These are phyloP conservation scores for Bujurquina vittata DNA, from an alignment of 2,113 vertebrate species.

Conservation along the genomic window DNA sequence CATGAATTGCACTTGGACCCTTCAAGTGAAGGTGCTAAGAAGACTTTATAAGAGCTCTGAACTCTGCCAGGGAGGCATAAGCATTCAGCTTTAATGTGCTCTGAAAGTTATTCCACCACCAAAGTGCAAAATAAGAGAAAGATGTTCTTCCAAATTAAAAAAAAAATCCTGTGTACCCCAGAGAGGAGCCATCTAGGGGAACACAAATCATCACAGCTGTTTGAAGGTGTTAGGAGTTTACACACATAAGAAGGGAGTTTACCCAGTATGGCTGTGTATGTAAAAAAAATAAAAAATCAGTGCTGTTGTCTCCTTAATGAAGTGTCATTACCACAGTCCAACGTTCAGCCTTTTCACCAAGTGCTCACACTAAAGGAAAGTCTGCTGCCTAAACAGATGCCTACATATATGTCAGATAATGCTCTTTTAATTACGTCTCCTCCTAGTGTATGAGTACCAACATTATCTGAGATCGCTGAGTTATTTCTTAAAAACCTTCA, in stretches of 20 bases:
- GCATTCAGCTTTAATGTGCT: not conserved
- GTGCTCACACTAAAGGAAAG: not conserved
- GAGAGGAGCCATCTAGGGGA: not conserved
- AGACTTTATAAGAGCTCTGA: no score
- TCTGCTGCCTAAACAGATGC: no score
- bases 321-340: not conserved
- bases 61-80: no score
- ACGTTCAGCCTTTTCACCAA: not conserved
- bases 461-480: not conserved
- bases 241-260: no score
- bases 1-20: no score
- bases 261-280: no score
- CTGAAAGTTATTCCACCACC: not conserved
- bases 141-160: not conserved
- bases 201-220: not conserved
- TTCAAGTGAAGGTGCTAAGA: no score
- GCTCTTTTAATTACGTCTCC: not conserved
- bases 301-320: accelerated
- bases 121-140: not conserved
- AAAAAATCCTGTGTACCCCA: not conserved
- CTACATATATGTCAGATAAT: not conserved
- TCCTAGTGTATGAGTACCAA: not conserved
- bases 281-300: not conserved
- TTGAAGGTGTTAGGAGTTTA: not conserved
- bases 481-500: not conserved